These are phyloP conservation scores for Mesembrinibis cayennensis DNA, from an alignment of 2,113 vertebrate genomes.

Conservation along the genomic window DNA sequence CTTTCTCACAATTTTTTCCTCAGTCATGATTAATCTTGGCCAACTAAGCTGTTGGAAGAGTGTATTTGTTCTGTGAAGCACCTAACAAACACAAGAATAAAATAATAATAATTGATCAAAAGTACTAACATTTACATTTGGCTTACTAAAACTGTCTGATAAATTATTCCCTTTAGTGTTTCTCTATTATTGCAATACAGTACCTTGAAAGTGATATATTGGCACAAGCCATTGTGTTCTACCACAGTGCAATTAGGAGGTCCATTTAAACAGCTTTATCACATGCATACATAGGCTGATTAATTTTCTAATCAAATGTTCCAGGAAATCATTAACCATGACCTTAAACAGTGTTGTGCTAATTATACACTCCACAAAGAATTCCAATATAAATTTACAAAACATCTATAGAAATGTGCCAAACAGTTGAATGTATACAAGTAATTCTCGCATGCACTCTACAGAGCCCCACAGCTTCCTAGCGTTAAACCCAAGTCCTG, in stretches of 20 bases:
- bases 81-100: conserved; percentile 18
- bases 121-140: conserved; percentile 58
- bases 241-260: conserved; percentile 70
- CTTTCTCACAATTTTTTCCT: neutral
- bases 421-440: conserved; percentile 37
- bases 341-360: conserved; percentile 77
- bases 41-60: neutral
- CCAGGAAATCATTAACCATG: conserved; percentile 79
- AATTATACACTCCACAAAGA: conserved; percentile 74
- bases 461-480: neutral
- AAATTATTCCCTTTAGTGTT: conserved; percentile 65
- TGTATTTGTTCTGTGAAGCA: neutral
- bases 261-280: conserved; percentile 74
- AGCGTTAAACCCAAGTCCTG: neutral
- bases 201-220: conserved; percentile 59
- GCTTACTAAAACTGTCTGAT: conserved; percentile 56
- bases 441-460: neutral
- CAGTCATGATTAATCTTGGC: neutral
- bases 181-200: conserved; percentile 51
- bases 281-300: conserved; percentile 73
- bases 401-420: conserved; percentile 66
- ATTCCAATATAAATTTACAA: conserved; percentile 74
- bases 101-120: conserved; percentile 51
- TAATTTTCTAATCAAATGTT: conserved; percentile 82
- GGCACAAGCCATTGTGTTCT: conserved; percentile 63